Evolutionary conservation across 1,140 invertebrate species (phyloP).

Genomic region (Drosophila takahashii): DNA sequence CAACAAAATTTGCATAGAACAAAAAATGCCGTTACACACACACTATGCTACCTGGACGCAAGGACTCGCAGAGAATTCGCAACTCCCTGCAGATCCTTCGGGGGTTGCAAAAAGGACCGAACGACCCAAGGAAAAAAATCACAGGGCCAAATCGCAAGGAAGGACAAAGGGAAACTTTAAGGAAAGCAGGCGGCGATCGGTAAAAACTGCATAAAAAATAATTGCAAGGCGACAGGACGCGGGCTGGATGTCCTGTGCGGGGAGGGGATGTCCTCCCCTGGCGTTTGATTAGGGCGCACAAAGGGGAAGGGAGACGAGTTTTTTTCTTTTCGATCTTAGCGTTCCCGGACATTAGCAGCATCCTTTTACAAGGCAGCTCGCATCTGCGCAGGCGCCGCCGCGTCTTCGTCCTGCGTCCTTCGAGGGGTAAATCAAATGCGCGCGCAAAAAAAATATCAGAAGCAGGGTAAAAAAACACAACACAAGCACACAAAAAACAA

Average conservation of each 20-base stretch:
- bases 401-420: constrained; percentile 27
- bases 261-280: neutral
- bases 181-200: constrained; percentile 59
- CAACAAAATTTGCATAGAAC: constrained; percentile 75
- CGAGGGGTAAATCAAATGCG: constrained; percentile 60
- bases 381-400: constrained; percentile 75
- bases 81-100: constrained; percentile 26
- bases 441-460: constrained; percentile 66
- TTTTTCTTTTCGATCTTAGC: constrained; percentile 4
- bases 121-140: constrained; percentile 15
- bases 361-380: constrained; percentile 69
- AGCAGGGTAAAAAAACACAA: neutral
- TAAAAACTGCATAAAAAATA: constrained; percentile 82
- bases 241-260: constrained; percentile 39
- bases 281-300: constrained; percentile 74
- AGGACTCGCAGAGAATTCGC: constrained; percentile 17
- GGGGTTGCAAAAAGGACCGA: constrained; percentile 38
- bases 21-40: constrained; percentile 79
- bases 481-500: constrained; percentile 33
- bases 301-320: constrained; percentile 39
- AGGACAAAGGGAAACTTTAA: constrained; percentile 43
- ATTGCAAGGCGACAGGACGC: constrained; percentile 68
- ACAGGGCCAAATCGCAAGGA: constrained; percentile 15
- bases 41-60: constrained; percentile 53
- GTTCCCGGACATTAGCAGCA: constrained; percentile 77